Base-by-base conservation (phyloP, 2,113 vertebrate species). In the Sorex araneus region DNA sequence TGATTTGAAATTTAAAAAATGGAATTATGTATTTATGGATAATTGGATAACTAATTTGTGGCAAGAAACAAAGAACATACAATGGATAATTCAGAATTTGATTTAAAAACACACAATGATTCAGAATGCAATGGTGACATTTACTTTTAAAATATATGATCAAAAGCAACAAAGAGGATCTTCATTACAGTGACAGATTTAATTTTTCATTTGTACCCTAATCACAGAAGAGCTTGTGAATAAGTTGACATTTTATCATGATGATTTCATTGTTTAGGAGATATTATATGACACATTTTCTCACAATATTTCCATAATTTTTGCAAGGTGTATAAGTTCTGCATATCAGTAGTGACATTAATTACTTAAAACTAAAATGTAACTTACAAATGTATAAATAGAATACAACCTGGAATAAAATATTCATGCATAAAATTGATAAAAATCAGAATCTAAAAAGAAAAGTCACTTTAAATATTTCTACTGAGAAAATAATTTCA, bases 391-490 rank as follows among this genome's bases (percentile, higher is more conserved):
- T 78, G 69, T 88, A 32, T n/a, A 82, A 85, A 8, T 25, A 25
- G 3, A 92, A 40, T 0, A 6, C 66, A 91, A 69, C 16, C 57
- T 60, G 21, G 57, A 60, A 23, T 21, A 60, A 60, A 5, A 60
- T 60, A 23, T 60, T 73, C 47, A 15, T 28, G 2, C 18, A 60
- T 30, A 13, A 76, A 36, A 63, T 13, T 0, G 64, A 36, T 89
- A 66, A 69, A 30, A 21, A 11, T 80, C 0, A 15, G 67, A 36
- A 0, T 54, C 0, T 70, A 8, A 71, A 71, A 28, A 2, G 6
- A 67, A 36, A 87, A 86, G 34, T 82, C 54, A 40, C 57, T 86
- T 95, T 86, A 79, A 63, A 6, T 77, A 4, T 60, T 5, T 57
- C 1, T 40, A 71, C 12, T 71, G n/a, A 83, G 4, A 87, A 81